Conservation (phyloP, 1,140 invertebrate species). For the Orussus abietinus region DNA sequence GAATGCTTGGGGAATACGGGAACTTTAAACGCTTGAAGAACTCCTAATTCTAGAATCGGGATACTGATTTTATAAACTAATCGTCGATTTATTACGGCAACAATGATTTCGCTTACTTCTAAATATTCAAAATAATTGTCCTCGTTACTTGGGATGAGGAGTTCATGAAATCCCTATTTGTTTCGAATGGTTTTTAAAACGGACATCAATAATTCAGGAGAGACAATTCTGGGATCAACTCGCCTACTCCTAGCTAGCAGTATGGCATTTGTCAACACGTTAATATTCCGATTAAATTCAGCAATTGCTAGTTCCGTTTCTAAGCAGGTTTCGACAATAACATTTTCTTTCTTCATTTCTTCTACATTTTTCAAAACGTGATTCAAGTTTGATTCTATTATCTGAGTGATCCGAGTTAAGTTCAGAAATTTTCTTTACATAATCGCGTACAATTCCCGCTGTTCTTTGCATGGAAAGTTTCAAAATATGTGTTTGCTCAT, state of each 20-base stretch:
- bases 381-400: no score
- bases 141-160: not conserved
- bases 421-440: no score
- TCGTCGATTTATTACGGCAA: not conserved
- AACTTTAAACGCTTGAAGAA: no score
- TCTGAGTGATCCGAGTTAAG: no score
- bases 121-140: constrained; percentile 1
- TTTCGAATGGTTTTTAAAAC: not conserved
- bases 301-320: not conserved
- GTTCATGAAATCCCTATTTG: not conserved
- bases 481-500: no score
- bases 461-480: no score
- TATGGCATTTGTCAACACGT: not conserved
- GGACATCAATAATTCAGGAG: constrained; percentile 1
- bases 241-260: not conserved
- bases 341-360: not conserved
- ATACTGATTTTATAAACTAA: not conserved
- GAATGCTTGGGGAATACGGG: no score
- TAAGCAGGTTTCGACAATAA: not conserved
- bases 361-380: no score
- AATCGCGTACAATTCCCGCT: no score
- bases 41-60: no score
- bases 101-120: not conserved
- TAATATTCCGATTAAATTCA: not conserved
- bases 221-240: not conserved